phyloP scores from a whole-genome alignment of 2,113 vertebrate genomes.

The Hemiprocne comata region DNA sequence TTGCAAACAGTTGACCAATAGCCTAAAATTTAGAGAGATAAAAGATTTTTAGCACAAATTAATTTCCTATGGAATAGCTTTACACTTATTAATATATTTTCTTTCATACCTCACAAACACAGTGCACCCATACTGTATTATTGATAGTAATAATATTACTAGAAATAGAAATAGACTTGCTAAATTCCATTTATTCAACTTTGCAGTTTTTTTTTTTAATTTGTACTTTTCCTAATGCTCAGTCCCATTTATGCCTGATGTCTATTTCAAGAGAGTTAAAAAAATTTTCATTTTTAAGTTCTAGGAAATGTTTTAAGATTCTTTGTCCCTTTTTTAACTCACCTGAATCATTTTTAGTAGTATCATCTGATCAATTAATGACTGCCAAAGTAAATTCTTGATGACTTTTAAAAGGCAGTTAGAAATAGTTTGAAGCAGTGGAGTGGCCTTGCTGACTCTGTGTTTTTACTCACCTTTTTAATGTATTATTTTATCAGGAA shows the following conservation, averaged over 20 bases:
- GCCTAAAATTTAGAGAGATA: background rate
- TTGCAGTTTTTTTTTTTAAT: background rate
- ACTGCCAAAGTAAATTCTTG: background rate
- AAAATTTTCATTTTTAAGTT: background rate
- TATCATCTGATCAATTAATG: background rate
- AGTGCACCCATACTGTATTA: background rate
- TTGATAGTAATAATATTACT: background rate
- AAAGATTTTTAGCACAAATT: background rate
- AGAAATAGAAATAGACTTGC: background rate
- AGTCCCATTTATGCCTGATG: background rate
- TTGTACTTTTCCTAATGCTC: background rate
- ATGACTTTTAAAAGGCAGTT: background rate
- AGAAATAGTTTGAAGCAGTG: background rate
- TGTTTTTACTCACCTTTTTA: background rate
- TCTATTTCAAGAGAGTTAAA: background rate
- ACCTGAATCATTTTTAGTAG: background rate
- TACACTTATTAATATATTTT: background rate
- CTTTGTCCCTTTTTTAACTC: background rate
- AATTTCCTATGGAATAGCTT: background rate
- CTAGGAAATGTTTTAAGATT: background rate
- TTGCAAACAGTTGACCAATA: background rate
- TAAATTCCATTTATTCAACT: background rate
- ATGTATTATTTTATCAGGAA: background rate
- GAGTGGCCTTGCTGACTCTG: background rate
- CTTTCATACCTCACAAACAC: background rate